Base-by-base conservation (phyloP, 2,113 vertebrate species). In the Girardinichthys multiradiatus region DNA sequence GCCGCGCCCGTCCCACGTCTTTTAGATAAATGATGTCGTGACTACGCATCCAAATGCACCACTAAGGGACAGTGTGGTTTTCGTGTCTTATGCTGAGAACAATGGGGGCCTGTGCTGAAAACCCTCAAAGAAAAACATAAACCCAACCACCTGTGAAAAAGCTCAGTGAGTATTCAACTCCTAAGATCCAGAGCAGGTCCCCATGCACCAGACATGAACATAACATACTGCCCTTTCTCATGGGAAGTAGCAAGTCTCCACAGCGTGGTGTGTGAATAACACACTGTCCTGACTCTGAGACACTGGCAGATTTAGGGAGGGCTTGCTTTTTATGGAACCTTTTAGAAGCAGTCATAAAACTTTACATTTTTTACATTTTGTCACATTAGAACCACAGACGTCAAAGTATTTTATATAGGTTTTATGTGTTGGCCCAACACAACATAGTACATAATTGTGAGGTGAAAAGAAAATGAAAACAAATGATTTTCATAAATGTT, bases 71-170 rank as follows among this genome's bases (percentile, higher is more conserved):
- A n/a, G 66, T 33, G 68, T 64, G 74, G 66, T 80, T 88, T n/a
- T 86, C 77, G 79, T 42, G 78, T 39, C 42, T 67, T 42, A 21
- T 76, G 67, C 67, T 61, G 66, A 81, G 81, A 85, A 61, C 13
- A 48, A 80, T 60, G 37, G 51, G 67, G n/a, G 64, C 63, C 48
- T 70, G 48, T 24, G 64, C 59, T 26, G 1, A 26, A 35, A 51
- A 65, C 10, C 2, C 3, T 10, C 17, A 4, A 27, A 58, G 31
- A 68, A 74, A n/a, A 28, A 39, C 21, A 35, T n/a, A 67, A 64
- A 86, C 30, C 58, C 28, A 65, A 73, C 45, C 81, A 85, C 80
- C 82, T 84, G 87, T 77, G 51, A 68, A 82, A 81, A 37, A 69
- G 65, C 70, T 87, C 70, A 85, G 67, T 45, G 69, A 74, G 80